Evolutionary conservation across 2,113 vertebrate genomes (phyloP).

Genomic region (Phycodurus eques): DNA sequence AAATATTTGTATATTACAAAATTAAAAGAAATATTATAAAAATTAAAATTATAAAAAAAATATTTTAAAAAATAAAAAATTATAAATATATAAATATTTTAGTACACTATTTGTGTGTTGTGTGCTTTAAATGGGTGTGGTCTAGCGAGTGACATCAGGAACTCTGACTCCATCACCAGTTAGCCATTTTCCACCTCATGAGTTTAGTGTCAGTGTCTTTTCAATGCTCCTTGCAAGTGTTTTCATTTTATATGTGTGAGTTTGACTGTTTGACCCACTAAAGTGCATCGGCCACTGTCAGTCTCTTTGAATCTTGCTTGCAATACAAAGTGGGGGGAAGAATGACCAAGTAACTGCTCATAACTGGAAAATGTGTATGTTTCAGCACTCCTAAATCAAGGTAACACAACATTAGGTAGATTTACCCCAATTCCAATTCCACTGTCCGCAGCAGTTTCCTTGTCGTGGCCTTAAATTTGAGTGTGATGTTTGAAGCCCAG

Average conservation of each 20-base stretch:
- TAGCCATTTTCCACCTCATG: too few relatives aligned
- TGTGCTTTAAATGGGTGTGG: not conserved
- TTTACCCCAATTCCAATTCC: not conserved
- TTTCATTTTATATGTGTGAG: not conserved
- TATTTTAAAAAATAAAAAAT: too few relatives aligned
- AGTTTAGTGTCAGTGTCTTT: not conserved
- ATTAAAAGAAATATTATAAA: too few relatives aligned
- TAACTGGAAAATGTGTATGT: not conserved
- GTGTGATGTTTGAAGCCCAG: slow-evolving; percentile 32
- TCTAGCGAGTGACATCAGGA: not conserved
- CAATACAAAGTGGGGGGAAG: too few relatives aligned
- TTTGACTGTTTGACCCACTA: not conserved
- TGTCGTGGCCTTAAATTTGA: slow-evolving; percentile 28
- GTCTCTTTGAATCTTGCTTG: not conserved
- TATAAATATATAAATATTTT: too few relatives aligned
- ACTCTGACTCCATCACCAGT: not conserved
- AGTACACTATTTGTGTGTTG: not conserved
- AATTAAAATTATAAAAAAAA: too few relatives aligned
- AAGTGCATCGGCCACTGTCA: not conserved
- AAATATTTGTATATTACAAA: too few relatives aligned
- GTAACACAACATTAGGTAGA: not conserved
- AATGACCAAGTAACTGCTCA: not conserved
- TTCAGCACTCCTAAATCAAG: too few relatives aligned
- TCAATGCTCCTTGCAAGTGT: not conserved
- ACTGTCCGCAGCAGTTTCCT: not conserved